These are phyloP conservation scores for Sinocyclocheilus maitianheensis DNA, from an alignment of 2,113 vertebrate species.

Conservation along the genomic window DNA sequence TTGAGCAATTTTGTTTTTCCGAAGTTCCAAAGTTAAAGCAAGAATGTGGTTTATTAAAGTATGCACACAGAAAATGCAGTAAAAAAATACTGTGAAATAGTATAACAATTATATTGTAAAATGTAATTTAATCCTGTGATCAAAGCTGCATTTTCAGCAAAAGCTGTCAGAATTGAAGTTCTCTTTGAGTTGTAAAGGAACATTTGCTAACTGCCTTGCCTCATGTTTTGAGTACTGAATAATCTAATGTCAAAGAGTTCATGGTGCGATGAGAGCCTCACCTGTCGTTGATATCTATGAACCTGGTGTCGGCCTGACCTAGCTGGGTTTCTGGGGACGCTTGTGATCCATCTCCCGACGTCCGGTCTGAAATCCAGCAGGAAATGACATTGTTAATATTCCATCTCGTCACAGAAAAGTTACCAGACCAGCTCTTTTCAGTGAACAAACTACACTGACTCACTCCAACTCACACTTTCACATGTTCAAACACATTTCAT, in stretches of 20 bases:
- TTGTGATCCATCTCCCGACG: conserved; percentile 68
- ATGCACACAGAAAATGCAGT: neutral
- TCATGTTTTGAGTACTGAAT: no score
- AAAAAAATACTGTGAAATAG: neutral
- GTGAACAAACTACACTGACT: conserved; percentile 1
- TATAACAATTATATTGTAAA: neutral
- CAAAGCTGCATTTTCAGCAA: no score
- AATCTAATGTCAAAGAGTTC: neutral
- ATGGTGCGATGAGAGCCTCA: conserved; percentile 54
- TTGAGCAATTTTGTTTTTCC: neutral
- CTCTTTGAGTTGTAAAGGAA: no score
- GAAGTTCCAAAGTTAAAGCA: neutral
- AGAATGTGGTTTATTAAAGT: neutral
- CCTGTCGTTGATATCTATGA: conserved; percentile 73
- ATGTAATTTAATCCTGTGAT: no score
- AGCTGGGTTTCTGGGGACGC: conserved; percentile 50
- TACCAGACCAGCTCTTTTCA: neutral
- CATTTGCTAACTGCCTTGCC: no score
- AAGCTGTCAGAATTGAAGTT: no score
- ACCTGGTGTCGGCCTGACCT: conserved; percentile 66
- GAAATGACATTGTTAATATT: neutral
- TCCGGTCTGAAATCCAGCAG: conserved; percentile 67
- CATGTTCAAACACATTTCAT: conserved; percentile 6
- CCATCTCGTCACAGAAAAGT: neutral
- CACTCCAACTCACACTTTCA: neutral